Percentiles rank a stretch among this genome's conserved stretches.
These are phyloP conservation scores for Alviniconcha strummeri DNA, from an alignment of 2,888 invertebrate genomes.

Conservation along the genomic window DNA sequence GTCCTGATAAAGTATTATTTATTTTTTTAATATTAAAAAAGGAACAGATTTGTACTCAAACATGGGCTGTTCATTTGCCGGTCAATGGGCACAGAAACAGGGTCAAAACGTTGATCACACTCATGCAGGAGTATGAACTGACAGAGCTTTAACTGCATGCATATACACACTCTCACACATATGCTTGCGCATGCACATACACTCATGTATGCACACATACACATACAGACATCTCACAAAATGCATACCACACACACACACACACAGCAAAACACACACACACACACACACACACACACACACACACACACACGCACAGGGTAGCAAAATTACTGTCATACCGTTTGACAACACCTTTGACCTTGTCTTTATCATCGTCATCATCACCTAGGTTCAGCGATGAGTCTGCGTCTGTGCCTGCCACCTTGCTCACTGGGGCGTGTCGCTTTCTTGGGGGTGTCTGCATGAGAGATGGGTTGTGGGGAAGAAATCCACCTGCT, in stretches of 20 bases:
- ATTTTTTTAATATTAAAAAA: too few species aligned
- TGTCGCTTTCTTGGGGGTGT: slow-evolving; percentile 35
- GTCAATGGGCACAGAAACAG: too few species aligned
- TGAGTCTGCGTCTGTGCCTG: slow-evolving; percentile 48
- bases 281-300: too few species aligned
- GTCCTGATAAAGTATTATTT: slow-evolving; percentile 28
- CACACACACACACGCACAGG: too few species aligned
- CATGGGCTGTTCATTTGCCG: too few species aligned
- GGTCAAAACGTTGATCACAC: too few species aligned
- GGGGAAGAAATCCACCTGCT: too few species aligned
- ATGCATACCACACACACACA: not conserved
- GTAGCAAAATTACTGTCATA: slow-evolving; percentile 2
- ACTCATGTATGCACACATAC: not conserved
- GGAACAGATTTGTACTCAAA: too few species aligned
- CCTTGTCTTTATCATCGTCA: slow-evolving; percentile 37
- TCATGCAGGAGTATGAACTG: not conserved
- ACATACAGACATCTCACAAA: not conserved
- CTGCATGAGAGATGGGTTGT: slow-evolving; percentile 9
- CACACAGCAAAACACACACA: too few species aligned
- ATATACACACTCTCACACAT: not conserved
- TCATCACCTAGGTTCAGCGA: slow-evolving; percentile 57
- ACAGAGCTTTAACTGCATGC: not conserved
- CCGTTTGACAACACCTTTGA: slow-evolving; percentile 45
- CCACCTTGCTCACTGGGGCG: slow-evolving; percentile 22
- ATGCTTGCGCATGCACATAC: not conserved